Percentiles rank a stretch among this genome's conserved stretches.
Evolutionary conservation across 1,140 invertebrate species (phyloP).

Genomic region (Ctenoplectra terminalis): DNA sequence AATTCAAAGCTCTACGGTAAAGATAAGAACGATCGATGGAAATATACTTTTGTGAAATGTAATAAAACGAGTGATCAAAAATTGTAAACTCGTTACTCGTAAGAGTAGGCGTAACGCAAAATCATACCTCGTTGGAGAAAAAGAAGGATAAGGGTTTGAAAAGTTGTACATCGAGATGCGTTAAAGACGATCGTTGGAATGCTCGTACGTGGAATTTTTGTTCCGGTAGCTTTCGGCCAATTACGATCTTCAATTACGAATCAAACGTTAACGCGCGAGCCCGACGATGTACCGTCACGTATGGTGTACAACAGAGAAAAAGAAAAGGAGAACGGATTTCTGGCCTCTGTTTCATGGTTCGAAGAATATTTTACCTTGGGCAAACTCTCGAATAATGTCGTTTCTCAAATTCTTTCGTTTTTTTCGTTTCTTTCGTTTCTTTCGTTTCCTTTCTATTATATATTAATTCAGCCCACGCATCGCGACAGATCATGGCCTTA

Average conservation of each 20-base stretch:
- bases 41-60: background rate
- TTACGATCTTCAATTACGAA: conserved; percentile 65
- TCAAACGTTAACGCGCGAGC: conserved; percentile 58
- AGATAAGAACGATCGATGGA: background rate
- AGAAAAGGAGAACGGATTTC: conserved; percentile 29
- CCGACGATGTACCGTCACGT: conserved; percentile 1
- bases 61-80: background rate
- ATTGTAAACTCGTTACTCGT: background rate
- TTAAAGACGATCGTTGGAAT: no score
- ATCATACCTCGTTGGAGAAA: no score
- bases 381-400: conserved; percentile 37
- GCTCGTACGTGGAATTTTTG: no score
- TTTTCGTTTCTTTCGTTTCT: no score
- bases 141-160: no score
- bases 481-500: no score
- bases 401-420: background rate
- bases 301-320: background rate
- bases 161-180: no score
- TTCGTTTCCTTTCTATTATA: no score
- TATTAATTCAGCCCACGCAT: no score
- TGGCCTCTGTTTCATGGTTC: conserved; percentile 27
- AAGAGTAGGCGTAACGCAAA: no score
- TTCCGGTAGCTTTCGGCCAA: conserved; percentile 51
- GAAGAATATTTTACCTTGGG: conserved; percentile 28
- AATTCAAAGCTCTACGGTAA: background rate